These are phyloP conservation scores for Apamea epomidion DNA, from an alignment of 2,888 invertebrate species.

Conservation along the genomic window DNA sequence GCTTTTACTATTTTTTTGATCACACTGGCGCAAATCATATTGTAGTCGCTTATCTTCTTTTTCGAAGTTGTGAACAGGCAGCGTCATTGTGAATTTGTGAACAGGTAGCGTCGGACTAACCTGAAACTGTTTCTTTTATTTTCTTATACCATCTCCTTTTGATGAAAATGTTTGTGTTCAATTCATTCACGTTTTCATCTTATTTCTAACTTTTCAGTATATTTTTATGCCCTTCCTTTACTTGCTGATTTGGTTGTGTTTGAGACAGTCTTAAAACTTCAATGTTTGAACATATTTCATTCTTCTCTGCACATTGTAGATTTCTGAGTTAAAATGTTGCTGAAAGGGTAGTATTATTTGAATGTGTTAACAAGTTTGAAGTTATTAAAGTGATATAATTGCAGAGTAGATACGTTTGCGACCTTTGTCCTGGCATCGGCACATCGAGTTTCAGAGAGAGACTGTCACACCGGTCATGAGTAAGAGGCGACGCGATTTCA, in stretches of 20 bases:
- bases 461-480: background rate
- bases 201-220: background rate
- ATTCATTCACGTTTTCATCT: background rate
- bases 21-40: background rate
- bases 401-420: too few species aligned
- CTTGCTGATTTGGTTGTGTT: background rate
- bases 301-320: background rate
- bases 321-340: background rate
- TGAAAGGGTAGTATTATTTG: slow-evolving; percentile 11
- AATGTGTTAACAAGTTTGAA: background rate
- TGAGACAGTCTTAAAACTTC: slow-evolving; percentile 7
- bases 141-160: background rate
- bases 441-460: background rate
- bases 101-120: background rate
- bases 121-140: background rate
- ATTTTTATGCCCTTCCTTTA: background rate
- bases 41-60: background rate
- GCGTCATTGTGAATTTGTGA: background rate
- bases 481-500: too few species aligned
- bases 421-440: background rate
- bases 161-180: background rate
- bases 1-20: slow-evolving; percentile 8
- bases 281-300: background rate
- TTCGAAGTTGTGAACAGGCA: background rate
- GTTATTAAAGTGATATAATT: background rate